Evolutionary conservation across 2,888 invertebrate genomes (phyloP).

Genomic region (Oxycera nigricornis): DNA sequence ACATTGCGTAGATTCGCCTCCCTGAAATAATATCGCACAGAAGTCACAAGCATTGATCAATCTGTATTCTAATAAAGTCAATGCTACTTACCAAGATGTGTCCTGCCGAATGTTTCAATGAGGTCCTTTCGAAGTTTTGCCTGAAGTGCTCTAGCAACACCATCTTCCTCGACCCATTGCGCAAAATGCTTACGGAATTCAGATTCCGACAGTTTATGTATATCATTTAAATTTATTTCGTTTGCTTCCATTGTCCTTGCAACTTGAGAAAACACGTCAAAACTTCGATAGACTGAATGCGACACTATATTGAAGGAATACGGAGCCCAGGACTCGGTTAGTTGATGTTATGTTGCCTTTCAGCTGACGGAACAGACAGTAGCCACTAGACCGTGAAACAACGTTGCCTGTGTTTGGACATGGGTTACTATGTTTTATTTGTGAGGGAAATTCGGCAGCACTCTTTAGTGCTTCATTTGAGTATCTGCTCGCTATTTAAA

Average conservation of each 20-base stretch:
- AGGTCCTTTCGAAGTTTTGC: constrained; percentile 58
- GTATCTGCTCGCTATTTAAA: too few species aligned
- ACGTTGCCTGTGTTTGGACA: constrained; percentile 32
- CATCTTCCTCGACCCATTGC: constrained; percentile 58
- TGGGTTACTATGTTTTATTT: constrained; percentile 3
- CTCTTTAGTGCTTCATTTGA: too few species aligned
- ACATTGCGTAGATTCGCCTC: constrained; percentile 52
- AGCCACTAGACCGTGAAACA: constrained; percentile 34
- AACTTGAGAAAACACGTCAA: not conserved
- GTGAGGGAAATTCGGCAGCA: too few species aligned
- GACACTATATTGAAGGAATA: not conserved
- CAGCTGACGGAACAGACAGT: constrained; percentile 13
- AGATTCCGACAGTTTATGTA: constrained; percentile 55
- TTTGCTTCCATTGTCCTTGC: constrained; percentile 26
- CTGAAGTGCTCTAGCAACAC: constrained; percentile 56
- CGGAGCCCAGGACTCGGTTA: not conserved
- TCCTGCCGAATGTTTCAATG: constrained; percentile 57
- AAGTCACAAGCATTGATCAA: too few species aligned
- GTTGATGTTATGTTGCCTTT: not conserved
- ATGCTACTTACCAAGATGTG: constrained; percentile 55
- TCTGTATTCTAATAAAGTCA: not conserved
- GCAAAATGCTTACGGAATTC: constrained; percentile 59
- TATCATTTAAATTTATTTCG: constrained; percentile 52
- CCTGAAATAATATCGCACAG: constrained; percentile 48
- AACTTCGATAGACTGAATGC: not conserved